A percentile compares a stretch with the other conserved stretches of the same genome.
These are phyloP conservation scores for Heteronetta atricapilla DNA, from an alignment of 2,113 vertebrate species.

Conservation along the genomic window DNA sequence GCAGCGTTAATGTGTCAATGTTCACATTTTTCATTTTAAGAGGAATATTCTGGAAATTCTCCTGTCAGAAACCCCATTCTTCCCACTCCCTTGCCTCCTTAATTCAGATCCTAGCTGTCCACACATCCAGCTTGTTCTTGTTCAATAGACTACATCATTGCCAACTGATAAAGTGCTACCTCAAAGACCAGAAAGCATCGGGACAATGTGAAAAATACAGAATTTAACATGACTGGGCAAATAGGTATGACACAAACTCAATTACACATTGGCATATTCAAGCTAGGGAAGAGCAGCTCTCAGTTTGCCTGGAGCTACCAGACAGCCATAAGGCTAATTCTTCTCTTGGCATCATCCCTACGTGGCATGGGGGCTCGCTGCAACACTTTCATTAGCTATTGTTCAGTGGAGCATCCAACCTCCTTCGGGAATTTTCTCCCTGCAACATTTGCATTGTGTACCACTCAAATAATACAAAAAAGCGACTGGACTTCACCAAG, in stretches of 20 bases:
- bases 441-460: neutral
- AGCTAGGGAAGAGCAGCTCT: neutral
- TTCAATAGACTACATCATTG: neutral
- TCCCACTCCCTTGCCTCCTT: neutral
- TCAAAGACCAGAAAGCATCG: neutral
- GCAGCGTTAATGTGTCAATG: neutral
- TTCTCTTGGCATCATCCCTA: neutral
- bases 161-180: neutral
- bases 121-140: neutral
- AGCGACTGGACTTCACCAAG: neutral
- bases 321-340: too few species aligned
- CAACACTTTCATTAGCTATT: neutral
- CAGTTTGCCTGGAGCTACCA: neutral
- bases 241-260: neutral
- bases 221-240: neutral
- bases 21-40: neutral
- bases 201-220: neutral
- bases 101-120: neutral
- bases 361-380: rapidly evolving
- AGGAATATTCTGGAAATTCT: too few species aligned
- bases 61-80: neutral
- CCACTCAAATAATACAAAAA: neutral
- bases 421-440: too few species aligned
- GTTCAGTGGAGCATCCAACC: neutral
- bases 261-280: neutral